A percentile compares a stretch with the other conserved stretches of the same genome.
Conservation (phyloP, 2,888 invertebrate species). For the Drosophila vallismaia region DNA sequence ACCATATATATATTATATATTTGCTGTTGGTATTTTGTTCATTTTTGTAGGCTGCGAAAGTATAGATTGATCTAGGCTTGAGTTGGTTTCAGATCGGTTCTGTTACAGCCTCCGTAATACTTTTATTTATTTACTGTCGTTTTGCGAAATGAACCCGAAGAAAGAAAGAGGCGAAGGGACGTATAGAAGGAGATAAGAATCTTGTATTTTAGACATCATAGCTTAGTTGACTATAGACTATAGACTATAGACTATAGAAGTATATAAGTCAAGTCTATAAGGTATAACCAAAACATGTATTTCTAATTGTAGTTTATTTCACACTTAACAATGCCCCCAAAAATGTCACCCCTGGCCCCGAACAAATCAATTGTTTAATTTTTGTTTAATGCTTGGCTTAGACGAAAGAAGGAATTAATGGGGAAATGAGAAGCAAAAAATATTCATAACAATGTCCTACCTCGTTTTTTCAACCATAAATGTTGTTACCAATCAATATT, state of each 20-base stretch:
- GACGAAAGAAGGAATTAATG: slow-evolving; percentile 3
- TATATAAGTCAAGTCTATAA: slow-evolving; percentile 57
- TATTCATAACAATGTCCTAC: slow-evolving; percentile 80
- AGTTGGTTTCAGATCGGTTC: slow-evolving; percentile 9
- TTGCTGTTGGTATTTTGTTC: slow-evolving; percentile 33
- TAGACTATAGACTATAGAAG: slow-evolving; percentile 11
- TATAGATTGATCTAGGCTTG: slow-evolving; percentile 5
- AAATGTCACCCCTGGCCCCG: slow-evolving; percentile 3
- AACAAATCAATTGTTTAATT: slow-evolving; percentile 24
- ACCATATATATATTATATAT: neutral
- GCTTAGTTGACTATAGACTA: slow-evolving; percentile 51
- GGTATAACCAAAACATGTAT: slow-evolving; percentile 77
- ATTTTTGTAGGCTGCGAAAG: slow-evolving; percentile 3
- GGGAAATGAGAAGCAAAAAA: slow-evolving; percentile 22
- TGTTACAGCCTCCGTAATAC: slow-evolving; percentile 4
- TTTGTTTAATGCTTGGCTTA: slow-evolving; percentile 1
- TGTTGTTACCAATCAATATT: slow-evolving; percentile 63
- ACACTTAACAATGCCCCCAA: slow-evolving; percentile 26
- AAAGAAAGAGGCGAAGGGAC: neutral
- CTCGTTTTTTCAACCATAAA: slow-evolving; percentile 81
- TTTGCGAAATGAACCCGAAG: neutral
- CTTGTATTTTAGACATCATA: slow-evolving; percentile 51
- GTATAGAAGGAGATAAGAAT: neutral
- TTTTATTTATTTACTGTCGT: slow-evolving; percentile 5
- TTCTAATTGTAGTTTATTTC: slow-evolving; percentile 69